Base-by-base conservation (phyloP, 2,888 invertebrate species). In the Adineta ricciae region DNA sequence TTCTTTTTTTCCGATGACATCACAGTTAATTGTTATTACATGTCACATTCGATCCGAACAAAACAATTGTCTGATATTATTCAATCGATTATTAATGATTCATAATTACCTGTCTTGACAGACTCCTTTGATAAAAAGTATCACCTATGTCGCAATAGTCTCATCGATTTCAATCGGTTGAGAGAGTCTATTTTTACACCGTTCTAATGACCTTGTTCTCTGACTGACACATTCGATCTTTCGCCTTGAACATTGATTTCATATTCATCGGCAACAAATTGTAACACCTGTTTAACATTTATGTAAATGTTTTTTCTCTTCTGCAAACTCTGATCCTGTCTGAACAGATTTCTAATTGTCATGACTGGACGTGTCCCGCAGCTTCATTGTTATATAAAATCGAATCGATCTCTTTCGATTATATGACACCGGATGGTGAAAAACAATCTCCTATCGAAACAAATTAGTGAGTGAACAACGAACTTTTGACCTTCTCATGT, bases 201-300 rank as follows among this genome's bases (percentile, higher is more conserved):
- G 16, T 64, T 16, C 27, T 64, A 64, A 64, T 19, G 64, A 64
- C 64, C 64, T 64, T 64, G 64, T 14, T 64, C 64, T 32, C 16
- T 32, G 64, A 32, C 32, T 64, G 32, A 32, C 16, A 64, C 36
- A 64, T 64, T 32, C 19, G 19, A 32, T 16, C 2, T 36, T 32
- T 64, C 32, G 7, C 64, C 64, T 64, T 64, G 64, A 64, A 64
- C 19, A 64, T 64, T 64, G 5, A 64, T 19, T 64, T 64, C 32
- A 64, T 64, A 64, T 64, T 64, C 64, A 64, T 64, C 64, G 64
- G 64, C 64, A 19, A 64, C 64, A 64, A 64, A 64, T 64, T 64
- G 64, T 64, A 32, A 64, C 64, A 64, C 64, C 64, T 64, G 64
- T 3, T 64, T 36, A 27, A 64, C 32, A 64, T 64, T 64, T 64